These are phyloP conservation scores for Drosophila ochracea DNA, from an alignment of 2,888 invertebrate genomes.

Conservation along the genomic window DNA sequence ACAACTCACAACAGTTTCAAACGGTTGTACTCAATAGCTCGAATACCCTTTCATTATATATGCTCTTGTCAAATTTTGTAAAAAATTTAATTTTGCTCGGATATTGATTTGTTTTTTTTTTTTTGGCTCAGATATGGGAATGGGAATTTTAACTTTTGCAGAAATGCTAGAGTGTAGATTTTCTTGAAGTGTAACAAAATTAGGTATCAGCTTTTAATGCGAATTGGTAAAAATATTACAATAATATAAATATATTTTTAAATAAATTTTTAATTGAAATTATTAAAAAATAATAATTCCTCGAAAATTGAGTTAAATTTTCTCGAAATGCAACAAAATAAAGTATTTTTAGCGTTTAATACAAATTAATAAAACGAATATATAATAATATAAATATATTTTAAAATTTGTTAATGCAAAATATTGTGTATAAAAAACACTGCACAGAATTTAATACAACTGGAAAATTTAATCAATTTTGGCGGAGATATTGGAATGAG, in stretches of 20 bases:
- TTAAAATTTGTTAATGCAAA: not conserved
- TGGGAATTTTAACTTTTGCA: not conserved
- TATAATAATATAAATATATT: not conserved
- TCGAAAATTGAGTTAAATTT: not conserved
- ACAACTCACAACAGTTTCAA: slow-evolving; percentile 30
- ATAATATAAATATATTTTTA: not conserved
- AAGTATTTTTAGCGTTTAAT: not conserved
- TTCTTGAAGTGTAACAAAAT: not conserved
- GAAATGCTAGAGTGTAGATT: not conserved
- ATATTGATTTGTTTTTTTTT: not conserved
- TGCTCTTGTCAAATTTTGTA: not conserved
- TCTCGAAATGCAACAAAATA: not conserved
- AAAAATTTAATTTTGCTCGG: not conserved
- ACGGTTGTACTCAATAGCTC: slow-evolving; percentile 17
- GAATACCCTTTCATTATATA: slow-evolving; percentile 27
- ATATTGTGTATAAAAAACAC: not conserved
- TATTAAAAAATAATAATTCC: not conserved
- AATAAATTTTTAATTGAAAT: not conserved
- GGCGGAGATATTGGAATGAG: not conserved
- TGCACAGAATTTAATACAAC: not conserved
- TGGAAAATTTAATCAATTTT: not conserved
- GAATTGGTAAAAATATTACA: not conserved
- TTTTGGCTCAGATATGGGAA: not conserved
- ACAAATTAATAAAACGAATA: not conserved
- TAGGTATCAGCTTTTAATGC: not conserved